These are phyloP conservation scores for Drosophila glabriapex DNA, from an alignment of 2,888 invertebrate species.

Conservation along the genomic window DNA sequence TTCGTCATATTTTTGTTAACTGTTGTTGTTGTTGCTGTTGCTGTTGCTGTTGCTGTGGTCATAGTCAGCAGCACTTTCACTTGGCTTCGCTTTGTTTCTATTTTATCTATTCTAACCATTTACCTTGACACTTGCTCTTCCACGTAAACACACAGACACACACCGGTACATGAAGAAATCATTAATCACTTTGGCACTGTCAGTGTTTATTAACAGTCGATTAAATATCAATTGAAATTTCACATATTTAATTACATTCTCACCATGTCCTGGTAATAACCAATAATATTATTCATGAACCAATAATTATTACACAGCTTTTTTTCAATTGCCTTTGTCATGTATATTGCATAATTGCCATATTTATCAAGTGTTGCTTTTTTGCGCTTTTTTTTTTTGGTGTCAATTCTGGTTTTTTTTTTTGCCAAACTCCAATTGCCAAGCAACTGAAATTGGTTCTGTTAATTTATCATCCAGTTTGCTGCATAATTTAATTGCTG, in stretches of 20 bases:
- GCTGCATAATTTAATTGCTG: constrained; percentile 69
- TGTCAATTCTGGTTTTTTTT: constrained; percentile 6
- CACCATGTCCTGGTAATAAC: constrained; percentile 3
- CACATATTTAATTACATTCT: constrained; percentile 58
- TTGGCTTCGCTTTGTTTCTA: constrained; percentile 19
- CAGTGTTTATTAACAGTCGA: constrained; percentile 54
- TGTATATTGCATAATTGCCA: constrained; percentile 21
- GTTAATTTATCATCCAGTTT: constrained; percentile 45
- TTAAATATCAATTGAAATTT: constrained; percentile 74
- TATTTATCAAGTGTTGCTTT: constrained; percentile 14
- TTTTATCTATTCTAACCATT: constrained; percentile 12
- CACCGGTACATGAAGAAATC: constrained; percentile 1
- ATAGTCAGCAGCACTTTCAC: constrained; percentile 26
- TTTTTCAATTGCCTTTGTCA: constrained; percentile 40
- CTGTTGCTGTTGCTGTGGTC: constrained; percentile 29
- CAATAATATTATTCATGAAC: constrained; percentile 36
- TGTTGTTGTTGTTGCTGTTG: constrained; percentile 19
- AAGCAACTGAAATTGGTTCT: constrained; percentile 22
- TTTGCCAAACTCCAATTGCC: background rate
- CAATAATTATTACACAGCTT: constrained; percentile 26
- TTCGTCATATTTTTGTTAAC: constrained; percentile 54
- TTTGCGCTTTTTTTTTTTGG: background rate
- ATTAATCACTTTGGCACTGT: constrained; percentile 48
- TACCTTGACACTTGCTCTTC: constrained; percentile 18
- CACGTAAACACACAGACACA: constrained; percentile 1